Conservation (phyloP, 92 coral and sea anemone species). For the Plumapathes pennacea region DNA sequence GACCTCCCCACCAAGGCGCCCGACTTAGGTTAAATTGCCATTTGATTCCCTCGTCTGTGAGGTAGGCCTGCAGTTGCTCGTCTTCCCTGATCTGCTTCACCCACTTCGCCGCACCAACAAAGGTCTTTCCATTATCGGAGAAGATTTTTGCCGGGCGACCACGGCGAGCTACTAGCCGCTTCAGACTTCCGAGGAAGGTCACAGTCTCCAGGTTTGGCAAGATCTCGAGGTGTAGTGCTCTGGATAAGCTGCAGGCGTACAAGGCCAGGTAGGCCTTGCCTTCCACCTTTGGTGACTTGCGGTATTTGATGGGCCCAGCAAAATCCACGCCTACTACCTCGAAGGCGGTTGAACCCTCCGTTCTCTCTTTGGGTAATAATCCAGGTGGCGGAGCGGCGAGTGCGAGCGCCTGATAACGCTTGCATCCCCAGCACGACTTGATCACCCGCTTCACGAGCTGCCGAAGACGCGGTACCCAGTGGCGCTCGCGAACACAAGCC, state of each 20-base stretch:
- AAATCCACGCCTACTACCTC: conserved; percentile 17
- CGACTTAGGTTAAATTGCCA: conserved; percentile 31
- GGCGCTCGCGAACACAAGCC: too few relatives aligned
- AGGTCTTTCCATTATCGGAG: conserved; percentile 29
- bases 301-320: conserved; percentile 23
- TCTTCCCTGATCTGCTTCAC: conserved; percentile 10
- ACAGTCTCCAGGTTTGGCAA: conserved; percentile 18
- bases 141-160: conserved; percentile 18
- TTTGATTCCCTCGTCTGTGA: conserved; percentile 8
- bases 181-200: conserved; percentile 20
- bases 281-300: too few relatives aligned
- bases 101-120: conserved; percentile 20
- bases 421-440: conserved; percentile 3
- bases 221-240: conserved; percentile 21
- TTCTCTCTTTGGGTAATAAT: conserved; percentile 21
- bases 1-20: conserved; percentile 18
- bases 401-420: conserved; percentile 16
- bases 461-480: too few relatives aligned
- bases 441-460: conserved; percentile 9
- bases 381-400: conserved; percentile 24
- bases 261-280: conserved; percentile 21
- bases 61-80: conserved; percentile 2
- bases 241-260: conserved; percentile 17
- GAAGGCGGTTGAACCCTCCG: conserved; percentile 20
- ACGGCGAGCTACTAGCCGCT: conserved; percentile 23